Percentiles rank a stretch among this genome's conserved stretches.
Conservation (phyloP, 2,888 invertebrate genomes). For the Lysandra bellargus region DNA sequence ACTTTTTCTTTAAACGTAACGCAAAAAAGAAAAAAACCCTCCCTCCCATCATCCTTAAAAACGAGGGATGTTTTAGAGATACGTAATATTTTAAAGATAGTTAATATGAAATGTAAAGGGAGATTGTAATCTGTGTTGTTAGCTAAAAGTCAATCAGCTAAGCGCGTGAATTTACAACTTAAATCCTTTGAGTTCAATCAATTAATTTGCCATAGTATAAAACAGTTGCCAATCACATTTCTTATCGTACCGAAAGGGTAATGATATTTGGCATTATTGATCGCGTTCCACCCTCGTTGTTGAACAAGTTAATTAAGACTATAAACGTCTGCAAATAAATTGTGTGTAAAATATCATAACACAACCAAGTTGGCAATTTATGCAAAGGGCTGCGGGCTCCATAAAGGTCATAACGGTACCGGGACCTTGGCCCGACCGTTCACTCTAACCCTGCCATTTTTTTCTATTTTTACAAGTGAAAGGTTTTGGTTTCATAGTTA, state of each 20-base stretch:
- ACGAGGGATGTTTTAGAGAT: too few species aligned
- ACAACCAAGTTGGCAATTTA: constrained; percentile 18
- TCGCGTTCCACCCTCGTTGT: constrained; percentile 16
- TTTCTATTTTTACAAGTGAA: constrained; percentile 31
- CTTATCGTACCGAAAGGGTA: neutral
- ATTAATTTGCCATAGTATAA: neutral
- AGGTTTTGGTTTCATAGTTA: constrained; percentile 28
- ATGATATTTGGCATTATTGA: constrained; percentile 15
- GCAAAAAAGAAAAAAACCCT: too few species aligned
- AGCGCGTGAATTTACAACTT: neutral
- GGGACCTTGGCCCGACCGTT: constrained; percentile 35
- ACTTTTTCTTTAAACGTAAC: too few species aligned
- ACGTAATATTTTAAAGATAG: neutral
- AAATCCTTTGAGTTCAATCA: too few species aligned
- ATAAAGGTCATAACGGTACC: constrained; percentile 41
- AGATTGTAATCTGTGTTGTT: neutral
- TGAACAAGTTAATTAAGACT: constrained; percentile 18
- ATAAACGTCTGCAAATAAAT: constrained; percentile 16
- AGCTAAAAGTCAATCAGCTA: neutral
- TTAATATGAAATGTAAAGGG: neutral
- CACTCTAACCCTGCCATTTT: constrained; percentile 30
- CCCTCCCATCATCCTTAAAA: too few species aligned
- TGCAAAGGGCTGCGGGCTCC: constrained; percentile 30
- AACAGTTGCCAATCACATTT: neutral
- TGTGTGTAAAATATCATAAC: constrained; percentile 24